Conservation (phyloP, 1,140 invertebrate species). For the Andrena cerasifolii region DNA sequence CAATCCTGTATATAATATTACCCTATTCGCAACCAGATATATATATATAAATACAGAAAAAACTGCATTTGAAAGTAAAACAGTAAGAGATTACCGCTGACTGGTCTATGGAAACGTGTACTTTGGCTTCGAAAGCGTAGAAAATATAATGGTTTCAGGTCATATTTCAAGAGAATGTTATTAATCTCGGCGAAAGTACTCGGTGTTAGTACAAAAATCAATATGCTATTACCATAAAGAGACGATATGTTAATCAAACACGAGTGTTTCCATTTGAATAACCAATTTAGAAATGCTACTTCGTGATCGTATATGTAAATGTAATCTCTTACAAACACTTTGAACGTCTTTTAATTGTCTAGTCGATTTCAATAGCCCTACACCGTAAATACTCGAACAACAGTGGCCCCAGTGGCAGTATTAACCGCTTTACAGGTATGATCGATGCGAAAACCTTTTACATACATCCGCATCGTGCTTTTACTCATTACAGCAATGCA, state of each 20-base stretch:
- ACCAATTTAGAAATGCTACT: constrained; percentile 19
- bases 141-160: background rate
- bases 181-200: background rate
- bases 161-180: background rate
- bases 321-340: constrained; percentile 56
- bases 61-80: constrained; percentile 17
- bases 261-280: constrained; percentile 1
- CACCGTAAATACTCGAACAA: constrained; percentile 48
- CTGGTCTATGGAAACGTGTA: background rate
- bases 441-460: constrained; percentile 54
- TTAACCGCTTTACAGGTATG: constrained; percentile 50
- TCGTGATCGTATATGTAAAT: background rate
- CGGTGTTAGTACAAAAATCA: constrained; percentile 1
- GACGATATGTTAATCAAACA: constrained; percentile 12
- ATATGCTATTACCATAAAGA: constrained; percentile 15
- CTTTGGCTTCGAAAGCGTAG: background rate
- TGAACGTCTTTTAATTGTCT: constrained; percentile 54
- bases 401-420: constrained; percentile 66
- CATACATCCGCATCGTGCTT: constrained; percentile 29
- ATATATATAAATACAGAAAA: constrained; percentile 12
- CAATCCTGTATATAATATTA: constrained; percentile 32
- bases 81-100: constrained; percentile 52
- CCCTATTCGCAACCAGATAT: constrained; percentile 6
- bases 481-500: constrained; percentile 34
- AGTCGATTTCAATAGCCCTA: constrained; percentile 57